Evolutionary conservation across 2,113 vertebrate genomes (phyloP).

Genomic region (Sclerurus mexicanus): DNA sequence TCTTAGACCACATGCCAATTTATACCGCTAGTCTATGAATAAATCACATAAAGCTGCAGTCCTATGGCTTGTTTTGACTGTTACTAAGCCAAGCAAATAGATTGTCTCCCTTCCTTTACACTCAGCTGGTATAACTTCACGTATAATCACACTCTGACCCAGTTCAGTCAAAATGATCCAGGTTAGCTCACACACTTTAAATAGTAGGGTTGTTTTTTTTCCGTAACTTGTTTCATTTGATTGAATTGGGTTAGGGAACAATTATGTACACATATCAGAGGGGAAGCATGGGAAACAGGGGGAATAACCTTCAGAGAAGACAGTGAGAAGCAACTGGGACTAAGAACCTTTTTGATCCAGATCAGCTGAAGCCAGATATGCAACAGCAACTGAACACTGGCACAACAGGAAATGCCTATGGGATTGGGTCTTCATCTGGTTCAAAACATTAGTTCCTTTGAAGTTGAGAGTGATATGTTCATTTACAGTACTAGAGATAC

Average conservation of each 20-base stretch:
- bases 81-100: slow-evolving; percentile 19
- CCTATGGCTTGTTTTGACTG: not conserved
- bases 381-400: not conserved
- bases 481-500: not conserved
- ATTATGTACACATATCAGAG: not conserved
- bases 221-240: slow-evolving; percentile 50
- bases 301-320: not conserved
- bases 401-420: not conserved
- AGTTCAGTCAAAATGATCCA: slow-evolving; percentile 63
- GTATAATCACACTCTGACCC: slow-evolving; percentile 28
- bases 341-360: not conserved
- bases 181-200: slow-evolving; percentile 50
- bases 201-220: slow-evolving; percentile 18
- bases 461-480: not conserved
- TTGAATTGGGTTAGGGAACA: slow-evolving; percentile 59
- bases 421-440: not conserved
- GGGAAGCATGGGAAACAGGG: not conserved
- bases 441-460: not conserved
- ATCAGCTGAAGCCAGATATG: not conserved
- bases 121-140: not conserved
- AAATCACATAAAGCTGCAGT: not conserved
- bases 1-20: not conserved
- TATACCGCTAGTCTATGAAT: not conserved
- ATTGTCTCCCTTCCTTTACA: not conserved
- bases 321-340: not conserved